Evolutionary conservation across 2,113 vertebrate species (phyloP).

Genomic region (Melanostigma gelatinosum): DNA sequence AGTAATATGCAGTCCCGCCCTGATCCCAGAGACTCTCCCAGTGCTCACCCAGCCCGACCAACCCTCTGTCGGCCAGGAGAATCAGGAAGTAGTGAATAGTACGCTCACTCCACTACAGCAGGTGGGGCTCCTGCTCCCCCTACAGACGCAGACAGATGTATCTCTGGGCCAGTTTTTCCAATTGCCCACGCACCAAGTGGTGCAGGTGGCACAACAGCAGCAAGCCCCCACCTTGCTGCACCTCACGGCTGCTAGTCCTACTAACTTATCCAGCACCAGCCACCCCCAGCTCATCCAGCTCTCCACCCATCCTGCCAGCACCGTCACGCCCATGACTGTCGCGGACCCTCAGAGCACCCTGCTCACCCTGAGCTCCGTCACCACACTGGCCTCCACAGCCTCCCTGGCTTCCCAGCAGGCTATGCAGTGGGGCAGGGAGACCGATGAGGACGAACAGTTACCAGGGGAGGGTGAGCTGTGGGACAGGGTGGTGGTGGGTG

Average conservation of each 20-base stretch:
- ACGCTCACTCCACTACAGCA: conserved; percentile 46
- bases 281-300: conserved; percentile 52
- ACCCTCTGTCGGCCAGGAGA: conserved; percentile 10
- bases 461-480: conserved; percentile 54
- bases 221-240: conserved; percentile 43
- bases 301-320: conserved; percentile 18
- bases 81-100: neutral
- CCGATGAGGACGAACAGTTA: neutral
- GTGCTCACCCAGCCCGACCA: conserved; percentile 5
- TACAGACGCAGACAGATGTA: conserved; percentile 25
- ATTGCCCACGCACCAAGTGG: conserved; percentile 25
- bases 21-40: conserved; percentile 83
- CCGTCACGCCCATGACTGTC: neutral
- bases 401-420: conserved; percentile 32
- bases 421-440: conserved; percentile 32
- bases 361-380: conserved; percentile 49
- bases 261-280: conserved; percentile 25
- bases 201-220: conserved; percentile 46
- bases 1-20: conserved; percentile 87
- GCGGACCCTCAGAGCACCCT: conserved; percentile 17
- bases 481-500: conserved; percentile 50
- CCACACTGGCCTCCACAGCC: conserved; percentile 31
- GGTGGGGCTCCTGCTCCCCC: conserved; percentile 36
- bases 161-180: conserved; percentile 48
- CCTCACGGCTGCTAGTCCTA: conserved; percentile 7